Base-by-base conservation (phyloP, 2,113 vertebrate genomes). In the Callocephalon fimbriatum region DNA sequence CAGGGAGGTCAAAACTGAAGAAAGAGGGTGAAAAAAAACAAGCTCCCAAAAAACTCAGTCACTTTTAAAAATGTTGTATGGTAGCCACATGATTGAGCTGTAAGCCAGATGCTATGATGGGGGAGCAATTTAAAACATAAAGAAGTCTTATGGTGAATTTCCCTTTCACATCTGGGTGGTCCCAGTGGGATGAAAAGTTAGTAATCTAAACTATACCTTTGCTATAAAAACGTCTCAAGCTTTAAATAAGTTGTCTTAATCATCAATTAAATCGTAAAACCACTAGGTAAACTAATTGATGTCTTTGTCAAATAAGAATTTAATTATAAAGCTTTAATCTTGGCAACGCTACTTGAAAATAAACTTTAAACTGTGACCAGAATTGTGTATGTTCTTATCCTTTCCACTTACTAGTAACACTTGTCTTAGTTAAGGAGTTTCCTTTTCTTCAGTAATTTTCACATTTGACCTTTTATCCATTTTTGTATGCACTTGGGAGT, bases 231-330 rank as follows among this genome's bases (percentile, higher is more conserved):
- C 4, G 12, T 63, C 47, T 93, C 47, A 92, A 35, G 40, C 15
- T 79, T 97, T 86, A 96, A 97, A 85, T 84, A 97, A 89, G 29
- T 29, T 95, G 82, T 96, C 78, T 95, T 97, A 96, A 78, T 82
- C 88, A 93, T 94, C 93, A 97, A 90, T 97, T 97, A 94, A 97
- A 97, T 98, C 78, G 94, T 85, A 96, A 97, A 96, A 77, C 44
- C 50, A 80, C 65, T 90, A 90, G 93, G 70, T 77, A 97, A 97
- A 97, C 72, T 88, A 95, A 95, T 79, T 94, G 66, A 96, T 10
- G 40, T 95, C n/a, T 96, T 96, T 95, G 72, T 96, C 81, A 96
- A 97, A 95, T 53, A 93, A 15, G 38, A 86, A 96, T 97, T 97
- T 97, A 91, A 96, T 97, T 96, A 96, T 73, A 95, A 97, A 93